Percentiles rank a stretch among this genome's conserved stretches.
These are phyloP conservation scores for Rhinolophus sinicus DNA, from an alignment of 2,113 vertebrate genomes.

Conservation along the genomic window DNA sequence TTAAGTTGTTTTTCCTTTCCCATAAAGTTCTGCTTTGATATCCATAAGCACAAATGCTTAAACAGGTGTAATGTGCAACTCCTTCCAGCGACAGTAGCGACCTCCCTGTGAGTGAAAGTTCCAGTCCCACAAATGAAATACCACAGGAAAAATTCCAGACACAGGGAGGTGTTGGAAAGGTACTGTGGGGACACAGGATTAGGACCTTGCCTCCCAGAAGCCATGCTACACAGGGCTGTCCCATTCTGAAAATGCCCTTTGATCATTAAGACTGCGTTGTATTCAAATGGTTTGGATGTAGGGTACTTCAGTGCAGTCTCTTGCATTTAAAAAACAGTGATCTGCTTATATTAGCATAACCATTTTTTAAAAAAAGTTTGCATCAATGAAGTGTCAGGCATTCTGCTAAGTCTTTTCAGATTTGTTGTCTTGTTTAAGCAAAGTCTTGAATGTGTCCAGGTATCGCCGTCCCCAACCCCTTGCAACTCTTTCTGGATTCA, in stretches of 20 bases:
- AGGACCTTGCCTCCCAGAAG: neutral
- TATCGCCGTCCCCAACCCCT: rapidly evolving
- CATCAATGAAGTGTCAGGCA: neutral
- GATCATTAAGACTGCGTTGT: neutral
- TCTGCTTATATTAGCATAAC: neutral
- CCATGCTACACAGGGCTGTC: neutral
- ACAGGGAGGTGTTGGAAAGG: neutral
- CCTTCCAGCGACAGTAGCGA: no score
- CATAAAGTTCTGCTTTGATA: neutral
- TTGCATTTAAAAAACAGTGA: neutral
- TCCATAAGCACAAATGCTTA: neutral
- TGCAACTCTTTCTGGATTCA: neutral
- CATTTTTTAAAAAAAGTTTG: neutral
- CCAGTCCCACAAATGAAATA: neutral
- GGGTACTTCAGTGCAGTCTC: no score
- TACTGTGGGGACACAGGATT: neutral
- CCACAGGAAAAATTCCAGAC: neutral
- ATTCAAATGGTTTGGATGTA: neutral
- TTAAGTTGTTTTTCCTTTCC: neutral
- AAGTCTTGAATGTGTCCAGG: rapidly evolving
- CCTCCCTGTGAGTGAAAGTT: neutral
- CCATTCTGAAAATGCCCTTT: neutral
- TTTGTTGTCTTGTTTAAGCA: neutral
- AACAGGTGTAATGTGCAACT: rapidly evolving
- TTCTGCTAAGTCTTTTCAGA: neutral